Evolutionary conservation across 2,113 vertebrate genomes (phyloP).

Genomic region (Solenodon paradoxus): DNA sequence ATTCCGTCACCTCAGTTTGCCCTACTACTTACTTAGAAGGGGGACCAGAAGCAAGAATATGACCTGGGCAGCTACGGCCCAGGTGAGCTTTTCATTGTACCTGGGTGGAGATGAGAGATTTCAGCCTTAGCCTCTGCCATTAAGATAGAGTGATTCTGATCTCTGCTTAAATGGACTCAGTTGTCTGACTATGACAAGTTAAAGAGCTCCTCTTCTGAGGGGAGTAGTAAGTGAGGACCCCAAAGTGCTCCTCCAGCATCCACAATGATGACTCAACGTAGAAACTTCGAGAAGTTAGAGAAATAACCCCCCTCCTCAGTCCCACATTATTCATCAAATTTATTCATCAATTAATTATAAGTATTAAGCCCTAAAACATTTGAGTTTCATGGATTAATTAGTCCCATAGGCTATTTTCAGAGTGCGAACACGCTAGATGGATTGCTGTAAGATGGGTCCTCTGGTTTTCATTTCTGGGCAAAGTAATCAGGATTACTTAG

Average conservation of each 20-base stretch:
- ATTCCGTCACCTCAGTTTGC: neutral
- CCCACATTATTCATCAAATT: neutral
- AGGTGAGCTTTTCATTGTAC: neutral
- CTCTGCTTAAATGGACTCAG: neutral
- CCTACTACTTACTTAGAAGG: neutral
- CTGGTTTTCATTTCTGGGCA: neutral
- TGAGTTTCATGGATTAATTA: neutral
- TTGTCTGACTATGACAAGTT: neutral
- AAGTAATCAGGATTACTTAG: neutral
- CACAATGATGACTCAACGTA: too few species aligned
- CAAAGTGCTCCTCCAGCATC: neutral
- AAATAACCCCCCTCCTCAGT: neutral
- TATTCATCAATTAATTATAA: neutral
- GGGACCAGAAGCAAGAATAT: neutral
- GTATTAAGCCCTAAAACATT: neutral
- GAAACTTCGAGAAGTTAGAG: neutral
- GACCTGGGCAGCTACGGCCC: neutral
- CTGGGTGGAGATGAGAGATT: neutral
- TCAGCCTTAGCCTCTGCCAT: neutral
- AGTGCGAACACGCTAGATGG: neutral
- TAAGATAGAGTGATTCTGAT: neutral
- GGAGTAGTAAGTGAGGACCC: neutral
- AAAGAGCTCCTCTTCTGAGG: neutral
- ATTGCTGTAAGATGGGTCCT: neutral
- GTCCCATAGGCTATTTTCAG: neutral